phyloP scores from a whole-genome alignment of 2,888 invertebrate species.

The Gari tellinella region DNA sequence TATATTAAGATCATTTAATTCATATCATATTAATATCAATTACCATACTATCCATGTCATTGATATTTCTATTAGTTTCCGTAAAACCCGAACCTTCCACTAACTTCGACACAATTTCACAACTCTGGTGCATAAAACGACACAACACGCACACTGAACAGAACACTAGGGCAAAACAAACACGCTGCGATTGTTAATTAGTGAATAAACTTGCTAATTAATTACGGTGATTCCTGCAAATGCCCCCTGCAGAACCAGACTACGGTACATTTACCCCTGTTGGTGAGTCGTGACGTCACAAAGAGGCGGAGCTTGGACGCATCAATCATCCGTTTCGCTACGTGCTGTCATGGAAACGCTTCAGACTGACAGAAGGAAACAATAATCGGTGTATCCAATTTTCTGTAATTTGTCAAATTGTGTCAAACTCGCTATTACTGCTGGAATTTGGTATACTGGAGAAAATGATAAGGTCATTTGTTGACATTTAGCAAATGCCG shows the following conservation, averaged over 20 bases:
- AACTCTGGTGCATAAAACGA: too few species aligned
- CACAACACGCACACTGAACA: too few species aligned
- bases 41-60: too few species aligned
- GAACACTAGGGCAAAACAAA: conserved; percentile 12
- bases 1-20: too few species aligned
- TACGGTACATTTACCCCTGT: not conserved
- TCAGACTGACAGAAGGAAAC: conserved; percentile 14
- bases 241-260: conserved; percentile 9
- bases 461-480: too few species aligned
- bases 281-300: conserved; percentile 1
- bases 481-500: too few species aligned
- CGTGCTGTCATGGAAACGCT: conserved; percentile 42
- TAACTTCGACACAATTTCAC: too few species aligned
- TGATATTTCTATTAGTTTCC: too few species aligned
- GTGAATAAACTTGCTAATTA: conserved; percentile 36
- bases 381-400: conserved; percentile 9
- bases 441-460: too few species aligned
- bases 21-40: too few species aligned
- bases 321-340: conserved; percentile 48
- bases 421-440: too few species aligned
- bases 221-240: conserved; percentile 16
- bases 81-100: too few species aligned
- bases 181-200: conserved; percentile 19
- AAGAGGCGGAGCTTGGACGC: conserved; percentile 54
- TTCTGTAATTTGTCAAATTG: conserved; percentile 46